Percentiles rank a stretch among this genome's conserved stretches.
Evolutionary conservation across 2,797 vertebrate species (phyloP).

Genomic region (Microctenopoma lineatum): DNA sequence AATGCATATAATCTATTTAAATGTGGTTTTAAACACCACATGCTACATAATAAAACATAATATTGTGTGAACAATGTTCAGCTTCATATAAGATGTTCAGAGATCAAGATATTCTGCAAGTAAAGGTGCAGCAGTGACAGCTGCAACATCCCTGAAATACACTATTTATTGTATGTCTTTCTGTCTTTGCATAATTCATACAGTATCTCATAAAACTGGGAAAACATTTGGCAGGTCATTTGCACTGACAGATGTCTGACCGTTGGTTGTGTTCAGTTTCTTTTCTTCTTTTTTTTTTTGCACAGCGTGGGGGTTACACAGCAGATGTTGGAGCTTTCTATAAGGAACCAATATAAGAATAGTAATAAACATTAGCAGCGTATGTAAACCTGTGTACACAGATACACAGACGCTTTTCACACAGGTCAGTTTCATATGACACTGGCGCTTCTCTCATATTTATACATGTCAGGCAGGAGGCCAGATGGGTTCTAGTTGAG

Average conservation of each 20-base stretch:
- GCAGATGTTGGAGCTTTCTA: constrained; percentile 47
- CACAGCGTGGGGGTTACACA: background rate
- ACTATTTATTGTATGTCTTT: background rate
- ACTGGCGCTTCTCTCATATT: constrained; percentile 1
- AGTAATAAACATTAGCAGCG: constrained; percentile 12
- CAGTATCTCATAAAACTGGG: background rate
- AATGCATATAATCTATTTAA: too few species aligned
- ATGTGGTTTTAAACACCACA: too few species aligned
- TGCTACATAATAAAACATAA: too few species aligned
- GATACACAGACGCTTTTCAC: background rate
- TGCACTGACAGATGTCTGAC: constrained; percentile 24
- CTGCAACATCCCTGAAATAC: background rate
- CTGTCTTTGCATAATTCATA: background rate
- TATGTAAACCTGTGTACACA: background rate
- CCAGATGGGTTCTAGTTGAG: constrained; percentile 33
- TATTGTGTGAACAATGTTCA: too few species aligned
- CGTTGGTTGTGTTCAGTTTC: background rate
- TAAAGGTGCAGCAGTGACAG: background rate
- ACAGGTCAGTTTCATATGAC: background rate
- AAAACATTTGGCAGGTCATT: constrained; percentile 23
- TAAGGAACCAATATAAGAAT: constrained; percentile 7
- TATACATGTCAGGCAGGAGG: background rate
- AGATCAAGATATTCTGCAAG: too few species aligned
- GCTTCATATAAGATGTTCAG: background rate
- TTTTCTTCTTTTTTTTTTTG: background rate